Percentiles rank a stretch among this genome's conserved stretches.
Conservation (phyloP, 2,113 vertebrate species). For the Stigmatopora nigra region DNA sequence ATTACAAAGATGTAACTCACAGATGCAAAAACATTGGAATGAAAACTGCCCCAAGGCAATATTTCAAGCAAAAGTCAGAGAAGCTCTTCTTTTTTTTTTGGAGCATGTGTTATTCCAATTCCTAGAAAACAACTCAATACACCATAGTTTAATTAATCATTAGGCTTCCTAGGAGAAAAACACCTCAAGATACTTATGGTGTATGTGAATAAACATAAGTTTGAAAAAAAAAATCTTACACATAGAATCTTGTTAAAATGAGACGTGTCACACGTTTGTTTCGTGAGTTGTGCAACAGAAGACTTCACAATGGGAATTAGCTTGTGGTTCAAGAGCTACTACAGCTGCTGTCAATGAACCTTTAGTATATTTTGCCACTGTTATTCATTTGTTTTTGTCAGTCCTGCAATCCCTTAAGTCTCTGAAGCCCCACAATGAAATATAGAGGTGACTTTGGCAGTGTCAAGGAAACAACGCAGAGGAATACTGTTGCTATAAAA, state of each 20-base stretch:
- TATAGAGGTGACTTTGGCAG: conserved; percentile 35
- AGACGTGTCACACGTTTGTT: conserved; percentile 12
- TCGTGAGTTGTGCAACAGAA: conserved; percentile 10
- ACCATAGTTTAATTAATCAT: background rate
- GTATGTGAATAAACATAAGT: conserved; percentile 9
- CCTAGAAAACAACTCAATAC: background rate
- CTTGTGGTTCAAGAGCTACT: conserved; percentile 35
- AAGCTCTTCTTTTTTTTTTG: background rate
- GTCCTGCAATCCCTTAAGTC: conserved; percentile 34
- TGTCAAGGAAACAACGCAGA: conserved; percentile 12
- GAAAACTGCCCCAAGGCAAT: background rate
- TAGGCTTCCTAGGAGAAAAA: background rate
- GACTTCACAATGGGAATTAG: conserved; percentile 30
- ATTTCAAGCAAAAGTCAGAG: background rate
- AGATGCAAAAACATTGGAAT: background rate
- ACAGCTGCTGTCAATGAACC: conserved; percentile 22
- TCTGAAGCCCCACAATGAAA: conserved; percentile 51
- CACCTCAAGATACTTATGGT: background rate
- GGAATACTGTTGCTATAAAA: conserved; percentile 5
- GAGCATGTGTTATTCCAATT: background rate
- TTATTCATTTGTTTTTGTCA: conserved; percentile 40
- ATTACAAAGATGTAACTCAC: background rate
- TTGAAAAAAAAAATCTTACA: background rate
- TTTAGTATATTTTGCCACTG: conserved; percentile 29
- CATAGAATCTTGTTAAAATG: conserved; percentile 7